These are phyloP conservation scores for Bolinopsis microptera DNA, from an alignment of 37 sponge, comb jelly and placozoan genomes.

Conservation along the genomic window DNA sequence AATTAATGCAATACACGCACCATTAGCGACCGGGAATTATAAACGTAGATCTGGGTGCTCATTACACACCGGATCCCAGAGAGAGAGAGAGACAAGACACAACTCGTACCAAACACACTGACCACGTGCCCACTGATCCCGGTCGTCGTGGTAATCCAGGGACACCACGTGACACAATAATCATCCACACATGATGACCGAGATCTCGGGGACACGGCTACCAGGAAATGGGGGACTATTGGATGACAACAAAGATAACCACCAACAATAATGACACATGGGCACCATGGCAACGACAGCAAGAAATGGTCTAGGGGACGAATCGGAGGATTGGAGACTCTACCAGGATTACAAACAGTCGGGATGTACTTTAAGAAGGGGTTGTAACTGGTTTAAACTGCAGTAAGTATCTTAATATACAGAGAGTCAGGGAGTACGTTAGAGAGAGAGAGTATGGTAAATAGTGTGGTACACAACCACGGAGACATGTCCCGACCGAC, in stretches of 20 bases:
- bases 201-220: neutral
- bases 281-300: neutral
- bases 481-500: no score
- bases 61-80: neutral
- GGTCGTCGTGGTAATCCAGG: conserved; percentile 18
- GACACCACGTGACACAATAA: neutral
- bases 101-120: neutral
- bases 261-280: neutral
- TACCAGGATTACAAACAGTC: neutral
- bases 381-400: neutral
- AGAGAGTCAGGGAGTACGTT: neutral
- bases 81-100: neutral
- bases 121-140: conserved; percentile 2
- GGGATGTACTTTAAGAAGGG: neutral
- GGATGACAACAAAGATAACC: neutral
- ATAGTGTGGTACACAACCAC: no score
- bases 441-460: conserved; percentile 6
- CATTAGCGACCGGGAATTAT: conserved; percentile 34
- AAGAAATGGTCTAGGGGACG: neutral
- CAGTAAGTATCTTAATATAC: neutral
- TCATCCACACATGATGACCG: neutral
- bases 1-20: conserved; percentile 40
- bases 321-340: neutral
- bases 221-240: neutral
- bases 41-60: conserved; percentile 25